Percentiles rank a stretch among this genome's conserved stretches.
phyloP scores from a whole-genome alignment of 2,113 vertebrate genomes.

The Pedetes capensis region DNA sequence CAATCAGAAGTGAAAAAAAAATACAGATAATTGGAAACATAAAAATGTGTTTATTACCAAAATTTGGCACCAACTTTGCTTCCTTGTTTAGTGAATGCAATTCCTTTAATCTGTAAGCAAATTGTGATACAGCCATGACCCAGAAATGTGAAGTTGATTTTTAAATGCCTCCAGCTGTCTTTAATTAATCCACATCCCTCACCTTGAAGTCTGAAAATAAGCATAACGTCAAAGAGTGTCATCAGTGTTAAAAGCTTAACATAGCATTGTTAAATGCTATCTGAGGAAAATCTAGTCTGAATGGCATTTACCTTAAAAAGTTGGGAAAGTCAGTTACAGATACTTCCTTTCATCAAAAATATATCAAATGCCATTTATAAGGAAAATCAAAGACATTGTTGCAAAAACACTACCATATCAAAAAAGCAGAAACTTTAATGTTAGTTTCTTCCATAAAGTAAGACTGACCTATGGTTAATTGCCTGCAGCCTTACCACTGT shows the following conservation, averaged over 20 bases:
- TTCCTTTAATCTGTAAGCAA: background rate
- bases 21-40: background rate
- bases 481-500: no score
- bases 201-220: slow-evolving; percentile 19
- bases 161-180: background rate
- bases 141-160: background rate
- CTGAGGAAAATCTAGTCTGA: background rate
- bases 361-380: background rate
- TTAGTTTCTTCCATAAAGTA: background rate
- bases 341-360: background rate
- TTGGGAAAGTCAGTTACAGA: background rate
- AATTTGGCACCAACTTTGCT: background rate
- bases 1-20: background rate
- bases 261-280: background rate
- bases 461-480: background rate
- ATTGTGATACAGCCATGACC: background rate
- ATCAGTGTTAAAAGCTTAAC: background rate
- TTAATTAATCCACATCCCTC: background rate
- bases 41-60: background rate
- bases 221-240: background rate
- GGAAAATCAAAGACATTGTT: background rate
- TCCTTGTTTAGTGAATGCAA: background rate
- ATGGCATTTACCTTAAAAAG: background rate
- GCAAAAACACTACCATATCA: background rate
- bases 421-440: background rate